Evolutionary conservation across 2,113 vertebrate species (phyloP).

Genomic region (Erpornis zantholeuca): DNA sequence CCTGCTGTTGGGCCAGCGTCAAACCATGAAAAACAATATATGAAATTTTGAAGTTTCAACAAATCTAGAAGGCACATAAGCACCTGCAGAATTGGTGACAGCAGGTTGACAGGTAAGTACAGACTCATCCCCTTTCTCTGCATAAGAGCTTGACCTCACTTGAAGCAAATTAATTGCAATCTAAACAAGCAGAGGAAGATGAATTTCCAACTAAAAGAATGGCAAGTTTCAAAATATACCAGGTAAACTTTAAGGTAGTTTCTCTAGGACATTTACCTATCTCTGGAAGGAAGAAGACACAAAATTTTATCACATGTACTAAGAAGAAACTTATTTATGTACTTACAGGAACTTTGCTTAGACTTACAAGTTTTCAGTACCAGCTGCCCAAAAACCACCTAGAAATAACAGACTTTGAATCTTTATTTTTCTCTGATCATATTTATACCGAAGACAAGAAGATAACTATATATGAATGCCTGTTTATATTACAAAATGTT

Average conservation of each 20-base stretch:
- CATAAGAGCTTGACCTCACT: not conserved
- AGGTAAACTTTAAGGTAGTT: not conserved
- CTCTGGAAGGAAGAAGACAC: not conserved
- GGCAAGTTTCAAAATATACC: not conserved
- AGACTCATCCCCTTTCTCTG: not conserved
- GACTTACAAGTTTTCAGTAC: not conserved
- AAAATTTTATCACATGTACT: not conserved
- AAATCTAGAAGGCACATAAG: rapidly evolving
- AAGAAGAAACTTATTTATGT: not conserved
- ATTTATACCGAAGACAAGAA: not conserved
- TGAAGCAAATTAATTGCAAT: not conserved
- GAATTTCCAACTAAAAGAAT: not conserved
- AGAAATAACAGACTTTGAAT: not conserved
- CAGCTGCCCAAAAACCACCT: not conserved
- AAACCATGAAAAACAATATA: not conserved
- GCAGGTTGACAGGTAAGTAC: not conserved
- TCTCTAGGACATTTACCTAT: not conserved
- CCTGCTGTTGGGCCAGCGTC: not conserved
- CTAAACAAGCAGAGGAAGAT: not conserved
- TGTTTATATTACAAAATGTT: not conserved
- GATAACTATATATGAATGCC: rapidly evolving
- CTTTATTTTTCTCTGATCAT: not conserved
- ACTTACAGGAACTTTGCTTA: not conserved
- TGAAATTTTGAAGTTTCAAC: not conserved
- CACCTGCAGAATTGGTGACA: not conserved